phyloP scores from a whole-genome alignment of 2,888 invertebrate genomes.

The Zygothrica quintamaculata region DNA sequence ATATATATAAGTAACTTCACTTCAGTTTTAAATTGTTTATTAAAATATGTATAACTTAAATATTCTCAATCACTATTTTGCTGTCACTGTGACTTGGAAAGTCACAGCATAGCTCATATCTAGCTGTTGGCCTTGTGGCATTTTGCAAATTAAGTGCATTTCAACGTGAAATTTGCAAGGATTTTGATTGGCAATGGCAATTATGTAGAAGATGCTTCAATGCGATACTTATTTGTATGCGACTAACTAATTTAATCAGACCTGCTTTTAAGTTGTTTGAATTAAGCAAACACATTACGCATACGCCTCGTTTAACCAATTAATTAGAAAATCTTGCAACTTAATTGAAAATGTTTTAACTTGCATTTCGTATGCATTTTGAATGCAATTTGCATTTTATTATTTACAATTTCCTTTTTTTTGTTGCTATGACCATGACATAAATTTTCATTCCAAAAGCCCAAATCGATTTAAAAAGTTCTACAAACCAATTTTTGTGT shows the following conservation, averaged over 20 bases:
- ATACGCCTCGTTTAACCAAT: slow-evolving; percentile 29
- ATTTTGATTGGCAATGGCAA: slow-evolving; percentile 54
- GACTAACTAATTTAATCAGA: slow-evolving; percentile 37
- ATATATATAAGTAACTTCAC: no score
- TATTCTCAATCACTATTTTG: background rate
- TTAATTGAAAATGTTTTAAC: slow-evolving; percentile 16
- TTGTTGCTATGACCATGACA: slow-evolving; percentile 10
- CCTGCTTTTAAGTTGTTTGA: slow-evolving; percentile 16
- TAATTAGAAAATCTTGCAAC: slow-evolving; percentile 51
- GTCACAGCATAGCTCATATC: background rate
- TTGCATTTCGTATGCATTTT: slow-evolving; percentile 31
- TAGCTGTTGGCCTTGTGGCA: slow-evolving; percentile 14
- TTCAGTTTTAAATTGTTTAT: no score
- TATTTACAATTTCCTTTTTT: slow-evolving; percentile 19
- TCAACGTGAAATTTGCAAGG: slow-evolving; percentile 43
- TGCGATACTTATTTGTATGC: slow-evolving; percentile 2
- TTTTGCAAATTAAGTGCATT: slow-evolving; percentile 53
- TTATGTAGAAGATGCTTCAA: slow-evolving; percentile 33
- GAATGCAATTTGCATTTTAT: slow-evolving; percentile 30
- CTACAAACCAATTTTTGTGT: background rate
- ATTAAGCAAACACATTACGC: slow-evolving; percentile 17
- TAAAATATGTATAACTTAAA: no score
- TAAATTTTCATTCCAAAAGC: slow-evolving; percentile 9
- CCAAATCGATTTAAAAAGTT: slow-evolving; percentile 20
- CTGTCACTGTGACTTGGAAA: background rate